A percentile compares a stretch with the other conserved stretches of the same genome.
phyloP scores from a whole-genome alignment of 2,888 invertebrate species.

The Drosophila pseudotalamancana region DNA sequence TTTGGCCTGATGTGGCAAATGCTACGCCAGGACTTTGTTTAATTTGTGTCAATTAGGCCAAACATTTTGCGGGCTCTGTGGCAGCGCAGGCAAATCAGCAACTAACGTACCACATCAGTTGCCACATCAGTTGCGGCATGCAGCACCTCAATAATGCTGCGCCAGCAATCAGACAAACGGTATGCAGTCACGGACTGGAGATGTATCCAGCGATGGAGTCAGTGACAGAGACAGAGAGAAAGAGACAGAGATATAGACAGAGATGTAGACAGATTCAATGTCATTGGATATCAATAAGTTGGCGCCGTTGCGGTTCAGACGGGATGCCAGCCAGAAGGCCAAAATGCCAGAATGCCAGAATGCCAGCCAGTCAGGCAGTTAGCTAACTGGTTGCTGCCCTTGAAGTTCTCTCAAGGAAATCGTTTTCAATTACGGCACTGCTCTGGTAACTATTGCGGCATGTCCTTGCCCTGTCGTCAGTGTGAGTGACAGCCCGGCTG shows the following conservation, averaged over 20 bases:
- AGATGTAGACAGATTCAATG: slow-evolving; percentile 36
- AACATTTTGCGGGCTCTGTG: slow-evolving; percentile 38
- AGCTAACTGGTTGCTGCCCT: slow-evolving; percentile 50
- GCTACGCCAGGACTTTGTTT: slow-evolving; percentile 36
- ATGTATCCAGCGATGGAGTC: background rate
- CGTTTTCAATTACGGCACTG: slow-evolving; percentile 72
- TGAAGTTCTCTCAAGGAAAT: slow-evolving; percentile 66
- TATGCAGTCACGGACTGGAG: slow-evolving; percentile 6
- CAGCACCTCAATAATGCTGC: slow-evolving; percentile 27
- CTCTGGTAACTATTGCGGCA: slow-evolving; percentile 56
- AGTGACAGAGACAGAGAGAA: background rate
- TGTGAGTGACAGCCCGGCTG: slow-evolving; percentile 43
- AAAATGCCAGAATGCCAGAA: too few relatives aligned
- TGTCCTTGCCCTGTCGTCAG: slow-evolving; percentile 63
- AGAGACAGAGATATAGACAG: too few relatives aligned
- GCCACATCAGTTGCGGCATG: slow-evolving; percentile 31
- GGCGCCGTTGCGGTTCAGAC: slow-evolving; percentile 53
- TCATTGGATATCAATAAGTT: slow-evolving; percentile 66
- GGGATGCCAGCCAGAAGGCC: slow-evolving; percentile 6
- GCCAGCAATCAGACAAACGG: slow-evolving; percentile 53
- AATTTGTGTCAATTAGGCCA: slow-evolving; percentile 70
- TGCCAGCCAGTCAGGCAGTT: slow-evolving; percentile 2
- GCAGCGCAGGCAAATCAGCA: slow-evolving; percentile 44
- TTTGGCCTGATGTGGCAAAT: slow-evolving; percentile 47
- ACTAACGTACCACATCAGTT: slow-evolving; percentile 44